These are phyloP conservation scores for Oreochromis aureus DNA, from an alignment of 2,113 vertebrate species.

Conservation along the genomic window DNA sequence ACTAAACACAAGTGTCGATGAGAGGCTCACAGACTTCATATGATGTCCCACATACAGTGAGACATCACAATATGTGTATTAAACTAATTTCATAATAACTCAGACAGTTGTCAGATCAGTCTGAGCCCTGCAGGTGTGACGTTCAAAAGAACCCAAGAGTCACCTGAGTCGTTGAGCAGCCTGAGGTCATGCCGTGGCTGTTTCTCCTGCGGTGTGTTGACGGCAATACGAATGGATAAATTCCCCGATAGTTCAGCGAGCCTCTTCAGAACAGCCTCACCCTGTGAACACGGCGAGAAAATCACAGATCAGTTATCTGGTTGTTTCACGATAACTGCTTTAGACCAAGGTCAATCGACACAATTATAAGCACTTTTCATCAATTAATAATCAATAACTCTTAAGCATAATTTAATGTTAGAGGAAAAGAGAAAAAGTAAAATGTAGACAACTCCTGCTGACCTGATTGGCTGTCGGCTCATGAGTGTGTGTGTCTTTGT, in stretches of 20 bases:
- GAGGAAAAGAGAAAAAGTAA: background rate
- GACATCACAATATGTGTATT: background rate
- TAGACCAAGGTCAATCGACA: background rate
- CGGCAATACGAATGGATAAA: constrained; percentile 75
- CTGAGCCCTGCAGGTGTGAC: background rate
- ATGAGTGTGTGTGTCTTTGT: constrained; percentile 76
- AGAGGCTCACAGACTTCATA: background rate
- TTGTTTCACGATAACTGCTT: background rate
- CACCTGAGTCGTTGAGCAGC: constrained; percentile 76
- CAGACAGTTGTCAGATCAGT: background rate
- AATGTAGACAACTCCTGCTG: background rate
- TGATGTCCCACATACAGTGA: background rate
- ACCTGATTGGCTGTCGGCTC: constrained; percentile 83
- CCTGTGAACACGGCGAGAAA: constrained; percentile 56
- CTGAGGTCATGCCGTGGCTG: constrained; percentile 60
- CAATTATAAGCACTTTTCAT: background rate
- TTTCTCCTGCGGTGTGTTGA: constrained; percentile 57
- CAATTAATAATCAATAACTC: background rate
- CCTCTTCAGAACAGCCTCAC: constrained; percentile 74
- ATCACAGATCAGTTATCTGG: background rate
- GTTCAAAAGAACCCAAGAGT: background rate
- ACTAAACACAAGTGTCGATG: background rate
- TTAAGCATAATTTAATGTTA: background rate
- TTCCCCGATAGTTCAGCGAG: constrained; percentile 67
- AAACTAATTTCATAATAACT: background rate